Percentiles rank a stretch among this genome's conserved stretches.
phyloP scores from a whole-genome alignment of 1,140 invertebrate species.

The Cotesia glomerata region DNA sequence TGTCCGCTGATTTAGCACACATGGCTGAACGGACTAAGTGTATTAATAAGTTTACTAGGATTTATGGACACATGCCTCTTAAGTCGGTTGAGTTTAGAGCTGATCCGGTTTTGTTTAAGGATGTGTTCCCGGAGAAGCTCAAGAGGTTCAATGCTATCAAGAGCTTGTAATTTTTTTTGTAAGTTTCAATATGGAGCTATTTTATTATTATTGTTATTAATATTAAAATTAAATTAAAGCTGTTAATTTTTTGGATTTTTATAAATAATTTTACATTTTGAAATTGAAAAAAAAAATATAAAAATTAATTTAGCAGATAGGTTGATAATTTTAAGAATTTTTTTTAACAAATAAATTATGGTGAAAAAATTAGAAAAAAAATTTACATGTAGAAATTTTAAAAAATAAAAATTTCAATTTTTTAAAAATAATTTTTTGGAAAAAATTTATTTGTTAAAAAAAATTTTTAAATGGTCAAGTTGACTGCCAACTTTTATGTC shows the following conservation, averaged over 20 bases:
- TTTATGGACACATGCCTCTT: constrained; percentile 89
- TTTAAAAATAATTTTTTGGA: too few relatives aligned
- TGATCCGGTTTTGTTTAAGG: constrained; percentile 92
- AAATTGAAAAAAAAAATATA: neutral
- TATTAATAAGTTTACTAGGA: constrained; percentile 83
- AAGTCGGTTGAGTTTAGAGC: constrained; percentile 90
- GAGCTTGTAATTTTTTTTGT: constrained; percentile 70
- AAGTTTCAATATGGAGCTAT: constrained; percentile 9
- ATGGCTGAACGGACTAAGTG: constrained; percentile 94
- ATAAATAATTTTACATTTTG: too few relatives aligned
- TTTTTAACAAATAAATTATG: too few relatives aligned
- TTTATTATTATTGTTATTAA: neutral
- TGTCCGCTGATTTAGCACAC: constrained; percentile 90
- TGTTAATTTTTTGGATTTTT: neutral
- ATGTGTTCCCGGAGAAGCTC: constrained; percentile 84
- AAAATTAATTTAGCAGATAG: neutral
- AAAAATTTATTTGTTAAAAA: too few relatives aligned
- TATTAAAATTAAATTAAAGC: too few relatives aligned
- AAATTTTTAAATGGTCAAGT: too few relatives aligned
- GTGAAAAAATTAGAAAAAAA: too few relatives aligned
- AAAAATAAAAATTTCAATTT: too few relatives aligned
- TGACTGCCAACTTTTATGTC: too few relatives aligned
- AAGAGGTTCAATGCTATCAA: constrained; percentile 93
- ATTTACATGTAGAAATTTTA: too few relatives aligned
- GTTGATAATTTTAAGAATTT: neutral